Base-by-base conservation (phyloP, 2,113 vertebrate species). In the Turnix velox region DNA sequence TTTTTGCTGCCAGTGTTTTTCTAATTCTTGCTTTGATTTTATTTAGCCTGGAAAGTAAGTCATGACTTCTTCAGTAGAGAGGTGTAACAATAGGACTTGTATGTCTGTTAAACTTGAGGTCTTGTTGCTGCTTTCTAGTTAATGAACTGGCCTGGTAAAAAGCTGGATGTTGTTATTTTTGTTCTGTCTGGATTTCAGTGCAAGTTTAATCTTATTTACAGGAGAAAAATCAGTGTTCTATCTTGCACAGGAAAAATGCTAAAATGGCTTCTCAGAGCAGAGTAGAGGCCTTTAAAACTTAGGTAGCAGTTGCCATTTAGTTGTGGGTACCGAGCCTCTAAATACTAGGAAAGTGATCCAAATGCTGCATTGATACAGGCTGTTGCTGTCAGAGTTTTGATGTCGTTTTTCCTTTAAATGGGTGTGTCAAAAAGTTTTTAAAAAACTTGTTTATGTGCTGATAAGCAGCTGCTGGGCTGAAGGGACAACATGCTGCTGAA, bases 391-490 rank as follows among this genome's bases (percentile, higher is more conserved):
- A 49, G 69, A 49, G 39, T 62, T 86, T 73, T 81, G 52, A 58
- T 5, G 2, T 28, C 31, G 57, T 71, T 91, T 19, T 73, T 75
- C 90, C 86, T 87, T 96, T 88, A 94, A 94, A 87, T 93, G 93
- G 82, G 93, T 94, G 84, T 90, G 93, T 78, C 61, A 87, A 84
- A 84, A 84, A 92, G 94, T 61, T 28, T 1, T 72, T 91, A 79
- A 75, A 42, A 45, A 15, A 63, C 40, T 30, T 57, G 66, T 65
- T 78, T 92, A 39, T 90, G 76, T 92, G 18, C 90, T 88, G 96
- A 96, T 95, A 94, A 95, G 93, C 83, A 67, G 48, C 88, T 92
- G 68, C 66, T 72, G 78, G 74, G 93, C 91, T 83, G 31, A 61
- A 83, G 93, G 90, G 66, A 89, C 22, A n/a, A 48, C 61, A 18